phyloP scores from a whole-genome alignment of 2,888 invertebrate genomes.

The Eupeodes latifasciatus region DNA sequence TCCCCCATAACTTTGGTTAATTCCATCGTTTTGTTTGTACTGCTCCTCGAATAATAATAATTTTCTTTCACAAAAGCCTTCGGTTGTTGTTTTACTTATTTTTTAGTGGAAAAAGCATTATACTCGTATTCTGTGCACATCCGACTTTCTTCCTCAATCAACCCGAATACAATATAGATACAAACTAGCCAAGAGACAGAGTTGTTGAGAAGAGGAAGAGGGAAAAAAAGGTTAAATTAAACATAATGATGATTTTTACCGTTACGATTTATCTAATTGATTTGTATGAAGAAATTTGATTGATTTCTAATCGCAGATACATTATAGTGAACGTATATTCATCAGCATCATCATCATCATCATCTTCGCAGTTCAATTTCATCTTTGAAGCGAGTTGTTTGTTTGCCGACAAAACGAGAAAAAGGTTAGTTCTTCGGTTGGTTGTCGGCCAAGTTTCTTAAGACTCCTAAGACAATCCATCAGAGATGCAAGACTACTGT shows the following conservation, averaged over 20 bases:
- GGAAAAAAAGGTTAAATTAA: slow-evolving; percentile 59
- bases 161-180: background rate
- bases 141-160: slow-evolving; percentile 33
- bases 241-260: slow-evolving; percentile 72
- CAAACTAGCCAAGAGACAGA: background rate
- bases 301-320: slow-evolving; percentile 74
- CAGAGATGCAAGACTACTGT: background rate
- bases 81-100: background rate
- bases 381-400: slow-evolving; percentile 54
- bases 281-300: slow-evolving; percentile 77
- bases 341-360: too few relatives aligned
- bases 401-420: slow-evolving; percentile 58
- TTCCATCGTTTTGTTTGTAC: slow-evolving; percentile 51
- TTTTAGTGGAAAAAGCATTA: too few relatives aligned
- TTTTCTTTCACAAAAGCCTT: slow-evolving; percentile 7
- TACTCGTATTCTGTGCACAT: background rate
- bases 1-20: slow-evolving; percentile 49
- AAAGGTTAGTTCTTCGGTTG: background rate
- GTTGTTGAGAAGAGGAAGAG: slow-evolving; percentile 3
- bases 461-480: slow-evolving; percentile 44
- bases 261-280: slow-evolving; percentile 76
- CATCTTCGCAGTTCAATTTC: slow-evolving; percentile 10
- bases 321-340: slow-evolving; percentile 49
- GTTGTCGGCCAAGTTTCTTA: slow-evolving; percentile 22
- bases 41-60: slow-evolving; percentile 20